Conservation (phyloP, 1,140 invertebrate genomes). For the Maconellicoccus hirsutus region DNA sequence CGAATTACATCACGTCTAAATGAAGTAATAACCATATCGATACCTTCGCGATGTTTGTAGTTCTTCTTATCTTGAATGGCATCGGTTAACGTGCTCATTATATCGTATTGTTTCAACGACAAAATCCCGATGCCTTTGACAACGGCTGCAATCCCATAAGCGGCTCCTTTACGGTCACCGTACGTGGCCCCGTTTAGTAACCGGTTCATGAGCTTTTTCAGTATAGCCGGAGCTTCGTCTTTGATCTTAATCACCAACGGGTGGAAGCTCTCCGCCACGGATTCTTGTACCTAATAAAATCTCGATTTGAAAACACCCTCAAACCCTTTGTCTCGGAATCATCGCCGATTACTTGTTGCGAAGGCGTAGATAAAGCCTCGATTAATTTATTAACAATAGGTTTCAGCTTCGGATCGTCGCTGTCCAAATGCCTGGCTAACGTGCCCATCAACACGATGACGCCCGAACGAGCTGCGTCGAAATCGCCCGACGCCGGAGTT, state of each 20-base stretch:
- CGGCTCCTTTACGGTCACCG: slow-evolving; percentile 87
- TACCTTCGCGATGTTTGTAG: slow-evolving; percentile 81
- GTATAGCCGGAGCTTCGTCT: slow-evolving; percentile 73
- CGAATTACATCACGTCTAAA: no score
- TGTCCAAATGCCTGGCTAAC: slow-evolving; percentile 86
- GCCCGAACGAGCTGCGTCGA: slow-evolving; percentile 85
- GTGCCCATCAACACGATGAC: slow-evolving; percentile 96
- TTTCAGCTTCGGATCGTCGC: slow-evolving; percentile 72
- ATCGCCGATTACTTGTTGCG: slow-evolving; percentile 58
- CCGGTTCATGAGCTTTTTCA: slow-evolving; percentile 77
- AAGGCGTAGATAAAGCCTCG: slow-evolving; percentile 85
- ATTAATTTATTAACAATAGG: slow-evolving; percentile 87
- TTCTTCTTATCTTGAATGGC: slow-evolving; percentile 97
- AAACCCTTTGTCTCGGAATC: background rate
- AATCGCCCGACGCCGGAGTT: slow-evolving; percentile 74
- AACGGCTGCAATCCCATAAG: slow-evolving; percentile 71
- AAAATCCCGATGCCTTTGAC: slow-evolving; percentile 74
- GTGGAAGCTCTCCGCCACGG: slow-evolving; percentile 91
- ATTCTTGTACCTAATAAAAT: slow-evolving; percentile 77
- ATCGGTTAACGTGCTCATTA: slow-evolving; percentile 85
- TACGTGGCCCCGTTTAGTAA: slow-evolving; percentile 89
- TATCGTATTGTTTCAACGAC: slow-evolving; percentile 86
- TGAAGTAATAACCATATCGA: no score
- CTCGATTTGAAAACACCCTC: no score
- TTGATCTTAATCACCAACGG: slow-evolving; percentile 84